Evolutionary conservation across 2,113 vertebrate species (phyloP), one percentile per base, ranked within the genome.

Genomic region (Heterotis niloticus): DNA sequence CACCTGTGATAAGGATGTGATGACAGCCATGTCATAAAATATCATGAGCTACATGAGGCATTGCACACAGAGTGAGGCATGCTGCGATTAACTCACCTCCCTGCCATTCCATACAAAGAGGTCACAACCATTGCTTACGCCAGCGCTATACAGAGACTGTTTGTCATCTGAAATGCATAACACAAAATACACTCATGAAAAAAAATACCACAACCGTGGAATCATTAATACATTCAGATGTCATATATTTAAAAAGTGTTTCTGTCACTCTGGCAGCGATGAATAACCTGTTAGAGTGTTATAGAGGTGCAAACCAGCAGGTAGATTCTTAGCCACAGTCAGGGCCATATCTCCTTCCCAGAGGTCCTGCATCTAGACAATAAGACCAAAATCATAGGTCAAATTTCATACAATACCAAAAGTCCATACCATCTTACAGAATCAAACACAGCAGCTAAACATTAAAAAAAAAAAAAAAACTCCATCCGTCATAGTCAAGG

Each of bases 41-140:
- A 29, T 44, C 5, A 1, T 3, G 26, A 3, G 56, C 34, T 44
- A 44, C 34, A 44, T 44, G 34, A 44, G 3, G 34, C 7, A 44
- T 44, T 0, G 60, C 5, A 16, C 56, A 11, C 23, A 60, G n/a
- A 51, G 10, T 44, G 80, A 74, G 20, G 17, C 11, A 54, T 59
- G 71, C 71, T 12, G 60, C 64, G 51, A 71, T 10, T 56, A 76
- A 65, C 81, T 92, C 89, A 98, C 97, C 94, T 99, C 94, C 79
- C 89, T 93, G 67, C 97, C 96, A 71, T 98, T 96, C 97, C 97
- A 99, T 20, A 98, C 91, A 69, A 98, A 98, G 85, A 99, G 68
- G 66, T 96, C 92, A 80, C 91, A 88, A 84, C 93, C 93, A 44
- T 95, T 91, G 71, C 77, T 77, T 81, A 98, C 83, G 62, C 91